Evolutionary conservation across 1,140 invertebrate species (phyloP).

Genomic region (Formica exsecta): DNA sequence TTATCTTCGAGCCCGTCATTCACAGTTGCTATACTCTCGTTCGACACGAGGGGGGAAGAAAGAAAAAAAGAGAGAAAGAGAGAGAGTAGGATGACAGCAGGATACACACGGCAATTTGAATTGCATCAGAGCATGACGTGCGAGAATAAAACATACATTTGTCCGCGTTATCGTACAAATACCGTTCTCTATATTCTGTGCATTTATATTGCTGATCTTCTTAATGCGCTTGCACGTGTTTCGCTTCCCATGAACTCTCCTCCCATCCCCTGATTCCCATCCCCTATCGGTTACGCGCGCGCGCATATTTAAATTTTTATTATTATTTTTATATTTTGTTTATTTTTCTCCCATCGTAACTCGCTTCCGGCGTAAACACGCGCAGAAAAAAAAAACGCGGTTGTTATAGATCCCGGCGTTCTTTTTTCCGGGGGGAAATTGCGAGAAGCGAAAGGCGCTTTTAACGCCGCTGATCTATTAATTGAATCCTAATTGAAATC

Average conservation of each 20-base stretch:
- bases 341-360: too few species aligned
- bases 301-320: background rate
- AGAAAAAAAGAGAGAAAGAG: too few species aligned
- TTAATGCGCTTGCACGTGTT: conserved; percentile 46
- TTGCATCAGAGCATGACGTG: conserved; percentile 44
- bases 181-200: conserved; percentile 37
- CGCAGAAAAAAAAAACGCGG: background rate
- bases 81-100: conserved; percentile 1
- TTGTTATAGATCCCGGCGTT: background rate
- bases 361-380: background rate
- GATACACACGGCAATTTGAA: conserved; percentile 42
- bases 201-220: conserved; percentile 61
- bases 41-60: too few species aligned
- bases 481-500: background rate
- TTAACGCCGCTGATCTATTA: background rate
- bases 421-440: background rate
- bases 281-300: background rate
- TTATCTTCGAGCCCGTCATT: conserved; percentile 15
- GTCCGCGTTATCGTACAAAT: background rate
- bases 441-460: background rate
- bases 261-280: background rate
- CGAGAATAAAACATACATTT: conserved; percentile 18
- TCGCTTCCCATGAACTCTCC: conserved; percentile 8
- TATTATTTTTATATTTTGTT: background rate
- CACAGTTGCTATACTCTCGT: conserved; percentile 10